Conservation (phyloP, 2,113 vertebrate species). For the Daphoenositta chrysoptera region DNA sequence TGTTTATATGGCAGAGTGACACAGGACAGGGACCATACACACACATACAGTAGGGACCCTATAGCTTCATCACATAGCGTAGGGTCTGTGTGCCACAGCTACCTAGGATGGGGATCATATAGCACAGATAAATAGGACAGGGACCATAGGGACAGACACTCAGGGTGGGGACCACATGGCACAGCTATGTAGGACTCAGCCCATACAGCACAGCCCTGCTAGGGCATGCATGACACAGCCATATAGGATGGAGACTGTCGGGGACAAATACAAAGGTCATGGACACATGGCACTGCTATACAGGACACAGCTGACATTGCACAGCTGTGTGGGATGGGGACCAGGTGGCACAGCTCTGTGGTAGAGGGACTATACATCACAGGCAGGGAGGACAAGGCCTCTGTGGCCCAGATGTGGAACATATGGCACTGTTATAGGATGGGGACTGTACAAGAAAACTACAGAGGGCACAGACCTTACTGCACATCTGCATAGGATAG, state of each 20-base stretch:
- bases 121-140: background rate
- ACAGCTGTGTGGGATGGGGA: background rate
- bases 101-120: accelerated
- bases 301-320: background rate
- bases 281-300: accelerated
- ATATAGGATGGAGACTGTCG: background rate
- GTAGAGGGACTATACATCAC: background rate
- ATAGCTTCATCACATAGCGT: accelerated
- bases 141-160: background rate
- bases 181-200: background rate
- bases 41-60: accelerated
- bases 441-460: background rate
- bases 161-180: background rate
- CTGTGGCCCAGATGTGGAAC: background rate
- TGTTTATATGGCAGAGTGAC: background rate
- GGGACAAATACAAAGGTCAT: background rate
- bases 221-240: background rate
- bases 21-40: background rate
- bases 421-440: background rate
- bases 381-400: background rate
- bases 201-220: background rate
- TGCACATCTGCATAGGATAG: background rate
- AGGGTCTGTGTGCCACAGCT: background rate
- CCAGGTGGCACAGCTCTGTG: background rate
- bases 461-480: background rate